Conservation (phyloP, 1,140 invertebrate species). For the Acromyrmex echinatior region DNA sequence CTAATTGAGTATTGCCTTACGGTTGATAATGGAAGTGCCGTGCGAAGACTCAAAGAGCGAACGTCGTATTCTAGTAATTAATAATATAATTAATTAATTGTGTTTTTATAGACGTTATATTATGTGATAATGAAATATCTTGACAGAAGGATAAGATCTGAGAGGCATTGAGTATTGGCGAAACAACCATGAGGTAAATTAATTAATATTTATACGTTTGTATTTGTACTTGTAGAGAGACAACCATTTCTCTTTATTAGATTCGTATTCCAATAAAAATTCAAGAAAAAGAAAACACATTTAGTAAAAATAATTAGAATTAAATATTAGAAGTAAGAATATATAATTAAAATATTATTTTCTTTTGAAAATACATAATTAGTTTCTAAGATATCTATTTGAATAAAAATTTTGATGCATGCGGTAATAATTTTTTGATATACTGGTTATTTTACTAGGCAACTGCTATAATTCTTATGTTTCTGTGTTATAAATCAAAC, state of each 20-base stretch:
- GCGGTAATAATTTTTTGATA: not conserved
- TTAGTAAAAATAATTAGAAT: no score
- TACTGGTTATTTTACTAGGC: not conserved
- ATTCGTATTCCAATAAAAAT: not conserved
- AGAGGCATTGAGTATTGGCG: not conserved
- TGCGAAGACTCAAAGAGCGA: not conserved
- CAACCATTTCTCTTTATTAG: not conserved
- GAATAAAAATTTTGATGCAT: not conserved
- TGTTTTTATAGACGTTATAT: not conserved
- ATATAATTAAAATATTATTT: no score
- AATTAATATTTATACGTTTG: not conserved
- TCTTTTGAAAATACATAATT: not conserved
- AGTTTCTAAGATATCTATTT: not conserved
- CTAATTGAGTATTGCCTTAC: not conserved
- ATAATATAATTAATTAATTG: constrained; percentile 3
- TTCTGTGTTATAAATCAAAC: not conserved
- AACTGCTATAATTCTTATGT: not conserved
- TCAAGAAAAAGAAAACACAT: not conserved
- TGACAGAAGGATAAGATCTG: not conserved
- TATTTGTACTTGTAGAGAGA: not conserved
- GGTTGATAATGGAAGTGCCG: not conserved
- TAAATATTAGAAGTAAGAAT: no score
- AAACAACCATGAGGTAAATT: not conserved
- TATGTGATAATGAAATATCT: not conserved
- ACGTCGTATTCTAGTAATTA: constrained; percentile 4